phyloP scores from a whole-genome alignment of 2,797 vertebrate genomes.

The Semaprochilodus insignis region DNA sequence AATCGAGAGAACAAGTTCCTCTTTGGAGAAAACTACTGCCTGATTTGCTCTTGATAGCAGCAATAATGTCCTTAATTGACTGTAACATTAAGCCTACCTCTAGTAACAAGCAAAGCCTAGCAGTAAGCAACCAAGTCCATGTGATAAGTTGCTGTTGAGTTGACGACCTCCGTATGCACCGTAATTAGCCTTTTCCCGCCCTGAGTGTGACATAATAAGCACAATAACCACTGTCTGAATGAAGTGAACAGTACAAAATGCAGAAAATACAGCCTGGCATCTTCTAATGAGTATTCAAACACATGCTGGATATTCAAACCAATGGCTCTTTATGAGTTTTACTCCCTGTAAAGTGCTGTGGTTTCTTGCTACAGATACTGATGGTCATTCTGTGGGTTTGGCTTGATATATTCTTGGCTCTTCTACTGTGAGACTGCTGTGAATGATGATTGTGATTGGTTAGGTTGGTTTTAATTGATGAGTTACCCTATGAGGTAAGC shows the following conservation, averaged over 20 bases:
- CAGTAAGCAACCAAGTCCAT: too few species aligned
- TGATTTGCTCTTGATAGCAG: not conserved
- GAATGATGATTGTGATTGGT: conserved; percentile 38
- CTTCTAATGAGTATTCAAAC: conserved; percentile 19
- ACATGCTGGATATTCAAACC: conserved; percentile 28
- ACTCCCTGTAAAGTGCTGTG: conserved; percentile 3
- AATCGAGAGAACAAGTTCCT: not conserved
- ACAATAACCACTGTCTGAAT: not conserved
- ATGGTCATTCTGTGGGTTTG: not conserved
- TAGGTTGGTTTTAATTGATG: conserved; percentile 31
- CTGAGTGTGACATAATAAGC: not conserved
- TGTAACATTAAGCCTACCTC: too few species aligned
- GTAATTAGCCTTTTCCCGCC: not conserved
- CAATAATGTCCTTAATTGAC: not conserved
- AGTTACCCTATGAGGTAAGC: conserved; percentile 32
- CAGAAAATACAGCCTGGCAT: not conserved
- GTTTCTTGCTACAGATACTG: conserved; percentile 14
- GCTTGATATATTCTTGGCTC: not conserved
- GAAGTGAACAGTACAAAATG: not conserved
- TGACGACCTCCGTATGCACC: not conserved
- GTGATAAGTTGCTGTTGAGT: too few species aligned
- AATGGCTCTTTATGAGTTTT: conserved; percentile 24
- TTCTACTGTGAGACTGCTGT: conserved; percentile 12
- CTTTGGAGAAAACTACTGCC: not conserved
- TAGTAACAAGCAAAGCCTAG: too few species aligned